Evolutionary conservation across 2,888 invertebrate genomes (phyloP), one percentile per base, ranked within the genome.

Genomic region (Carterocephalus palaemon): DNA sequence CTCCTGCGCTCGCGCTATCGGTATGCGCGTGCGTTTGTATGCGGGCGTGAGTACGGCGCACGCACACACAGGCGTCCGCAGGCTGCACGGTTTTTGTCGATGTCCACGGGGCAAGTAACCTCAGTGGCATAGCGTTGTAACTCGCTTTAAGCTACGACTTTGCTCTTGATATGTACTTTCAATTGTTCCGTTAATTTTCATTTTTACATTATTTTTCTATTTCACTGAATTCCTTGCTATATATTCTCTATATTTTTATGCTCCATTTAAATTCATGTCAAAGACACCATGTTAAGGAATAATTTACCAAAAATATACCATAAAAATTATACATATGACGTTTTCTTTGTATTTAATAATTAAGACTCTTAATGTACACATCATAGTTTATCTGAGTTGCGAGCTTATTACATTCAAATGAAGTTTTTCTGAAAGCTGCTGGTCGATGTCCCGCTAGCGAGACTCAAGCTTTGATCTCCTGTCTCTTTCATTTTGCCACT

Each of bases 351-450:
- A 24, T 7, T 19, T 28, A 10, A 29, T 43, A 13, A 26, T 42
- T 9, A 19, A 40, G 2, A 22, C n/a, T 36, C 23, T 19, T 31
- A n/a, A 15, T 29, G 15, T 15, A 22, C 1, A 32, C 2, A 31
- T 2, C n/a, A 31, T 40, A 10, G 32, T 42, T 32, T 45, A n/a
- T 22, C 15, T 20, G 51, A 80, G 80, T 71, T 84, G 40, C 77
- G 76, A 64, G 53, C 42, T 60, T 74, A 51, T 53, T 57, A 48
- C 47, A 56, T 59, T 64, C 43, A 64, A 54, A 49, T 57, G 51
- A 73, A 70, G 79, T 84, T 84, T 85, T 84, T 85, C 82, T 82
- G 78, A 83, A 85, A 84, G 84, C 81, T 84, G 83, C 81, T 85
- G 84, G 85, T 84, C 83, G 84, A 84, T 84, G 84, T 85, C 84